Base-by-base conservation (phyloP, 2,113 vertebrate species). In the Eubucco bourcierii region DNA sequence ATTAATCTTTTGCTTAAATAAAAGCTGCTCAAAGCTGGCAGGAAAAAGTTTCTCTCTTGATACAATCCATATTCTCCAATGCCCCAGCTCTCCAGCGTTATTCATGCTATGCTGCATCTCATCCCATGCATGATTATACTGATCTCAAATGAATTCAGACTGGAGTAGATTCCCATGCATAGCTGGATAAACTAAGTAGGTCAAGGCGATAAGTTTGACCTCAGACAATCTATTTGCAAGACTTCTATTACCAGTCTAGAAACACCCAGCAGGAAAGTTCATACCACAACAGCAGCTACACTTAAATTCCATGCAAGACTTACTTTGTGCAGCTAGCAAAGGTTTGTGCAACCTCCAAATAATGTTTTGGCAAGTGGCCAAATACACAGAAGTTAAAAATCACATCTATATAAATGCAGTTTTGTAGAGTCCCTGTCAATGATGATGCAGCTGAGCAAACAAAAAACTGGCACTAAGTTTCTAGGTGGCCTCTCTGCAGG, bases 181-280 rank as follows among this genome's bases (percentile, higher is more conserved):
- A 90, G 79, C 37, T 90, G 60, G 46, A 46, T 76, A 94, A 86
- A 93, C 44, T 39, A 93, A 89, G 60, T 12, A 90, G 78, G 87
- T 56, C 81, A 87, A 87, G 67, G 92, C 88, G 84, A 66, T 29
- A 94, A 81, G 47, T 60, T 65, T 87, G 71, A 82, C 78, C 71
- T 89, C 50, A 44, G 31, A 79, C 37, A 37, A 37, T 39, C 55
- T 73, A 19, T 15, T 50, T 64, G 10, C 34, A 90, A 31, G 63
- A 78, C 41, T 91, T 64, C 78, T 66, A 39, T 25, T 78, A 78
- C n/a, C 18, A 86, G 53, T 34, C 44, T 58, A 25, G 61, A 41
- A 92, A 81, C 34, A 74, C 8, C 46, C 14, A 41, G n/a, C 10
- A 78, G 34, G 94, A 72, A 20, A 75, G 39, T 59, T 52, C 81